Conservation (phyloP, 1,140 invertebrate genomes). For the Babylonia areolata region DNA sequence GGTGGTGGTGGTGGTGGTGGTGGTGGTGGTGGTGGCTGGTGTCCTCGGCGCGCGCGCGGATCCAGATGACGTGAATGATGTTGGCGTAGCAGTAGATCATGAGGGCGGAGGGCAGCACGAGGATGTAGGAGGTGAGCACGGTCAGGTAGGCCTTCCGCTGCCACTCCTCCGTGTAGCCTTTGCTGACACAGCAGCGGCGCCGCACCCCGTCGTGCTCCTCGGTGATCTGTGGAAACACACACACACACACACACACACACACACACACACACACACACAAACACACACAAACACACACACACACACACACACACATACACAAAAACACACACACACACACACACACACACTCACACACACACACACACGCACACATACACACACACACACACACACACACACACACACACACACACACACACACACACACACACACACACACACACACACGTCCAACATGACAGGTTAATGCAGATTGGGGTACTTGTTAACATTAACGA, state of each 20-base stretch:
- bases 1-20: background rate
- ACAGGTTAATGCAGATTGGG: no score
- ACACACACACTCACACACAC: background rate
- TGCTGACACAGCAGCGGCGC: constrained; percentile 69
- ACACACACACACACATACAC: no score
- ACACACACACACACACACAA: no score
- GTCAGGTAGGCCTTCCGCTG: constrained; percentile 77
- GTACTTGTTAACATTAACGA: no score
- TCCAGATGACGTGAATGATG: constrained; percentile 76
- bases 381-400: no score
- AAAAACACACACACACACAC: no score
- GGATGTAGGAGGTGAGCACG: constrained; percentile 75
- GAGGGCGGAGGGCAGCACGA: constrained; percentile 74
- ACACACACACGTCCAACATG: background rate
- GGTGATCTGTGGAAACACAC: constrained; percentile 1
- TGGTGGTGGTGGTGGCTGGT: background rate
- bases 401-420: background rate
- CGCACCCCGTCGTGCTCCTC: constrained; percentile 26
- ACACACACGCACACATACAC: background rate
- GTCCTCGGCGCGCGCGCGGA: constrained; percentile 39
- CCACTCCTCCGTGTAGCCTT: constrained; percentile 76
- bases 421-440: background rate
- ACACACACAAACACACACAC: no score
- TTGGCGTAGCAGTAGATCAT: constrained; percentile 77
- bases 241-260: no score